Conservation (phyloP, 1,140 invertebrate genomes). For the Portunus trituberculatus region DNA sequence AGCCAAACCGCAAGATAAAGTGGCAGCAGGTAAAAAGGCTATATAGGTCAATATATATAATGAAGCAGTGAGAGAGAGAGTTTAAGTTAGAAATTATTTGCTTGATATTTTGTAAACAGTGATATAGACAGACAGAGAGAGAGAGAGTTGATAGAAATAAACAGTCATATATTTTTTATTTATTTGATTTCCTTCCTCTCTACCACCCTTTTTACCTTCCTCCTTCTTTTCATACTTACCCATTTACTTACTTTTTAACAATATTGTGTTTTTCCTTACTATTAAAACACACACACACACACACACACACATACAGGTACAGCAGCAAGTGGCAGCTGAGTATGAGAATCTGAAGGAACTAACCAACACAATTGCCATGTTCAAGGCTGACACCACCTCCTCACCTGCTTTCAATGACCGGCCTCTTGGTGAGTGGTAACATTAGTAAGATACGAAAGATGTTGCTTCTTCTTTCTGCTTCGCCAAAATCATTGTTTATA, state of each 20-base stretch:
- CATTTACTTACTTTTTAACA: no score
- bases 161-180: no score
- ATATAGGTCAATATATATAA: no score
- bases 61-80: no score
- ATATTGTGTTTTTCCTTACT: no score
- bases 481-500: no score
- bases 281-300: no score
- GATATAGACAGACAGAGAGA: neutral
- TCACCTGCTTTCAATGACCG: conserved; percentile 80
- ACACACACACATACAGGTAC: conserved; percentile 84
- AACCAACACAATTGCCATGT: conserved; percentile 85
- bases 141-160: neutral
- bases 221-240: no score
- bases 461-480: neutral
- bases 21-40: conserved; percentile 87
- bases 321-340: conserved; percentile 93
- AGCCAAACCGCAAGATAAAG: conserved; percentile 89
- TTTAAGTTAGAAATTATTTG: no score
- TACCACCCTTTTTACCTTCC: no score
- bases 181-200: no score
- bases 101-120: conserved; percentile 83
- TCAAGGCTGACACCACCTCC: conserved; percentile 83
- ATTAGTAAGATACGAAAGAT: neutral
- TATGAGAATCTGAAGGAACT: conserved; percentile 94
- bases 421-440: conserved; percentile 77